phyloP scores from a whole-genome alignment of 2,888 invertebrate genomes.

The Philereme transversata region DNA sequence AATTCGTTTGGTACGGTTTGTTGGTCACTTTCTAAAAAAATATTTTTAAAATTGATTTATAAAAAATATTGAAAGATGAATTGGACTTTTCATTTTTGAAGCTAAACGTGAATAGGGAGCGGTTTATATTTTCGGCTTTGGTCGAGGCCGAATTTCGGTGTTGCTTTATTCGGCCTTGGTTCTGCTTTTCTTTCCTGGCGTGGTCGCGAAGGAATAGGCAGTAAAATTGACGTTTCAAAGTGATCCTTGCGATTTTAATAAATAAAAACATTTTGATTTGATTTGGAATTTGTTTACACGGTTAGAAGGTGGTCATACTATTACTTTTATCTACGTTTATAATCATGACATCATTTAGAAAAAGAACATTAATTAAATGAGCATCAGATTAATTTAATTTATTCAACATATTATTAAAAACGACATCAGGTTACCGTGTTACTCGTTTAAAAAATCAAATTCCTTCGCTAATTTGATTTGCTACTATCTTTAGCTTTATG shows the following conservation, averaged over 20 bases:
- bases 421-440: slow-evolving; percentile 22
- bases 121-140: slow-evolving; percentile 10
- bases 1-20: slow-evolving; percentile 61
- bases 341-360: slow-evolving; percentile 1
- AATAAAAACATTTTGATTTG: too few species aligned
- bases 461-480: slow-evolving; percentile 21
- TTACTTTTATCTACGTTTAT: background rate
- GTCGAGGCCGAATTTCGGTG: slow-evolving; percentile 12
- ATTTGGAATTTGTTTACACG: too few species aligned
- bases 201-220: too few species aligned
- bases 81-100: slow-evolving; percentile 27
- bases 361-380: slow-evolving; percentile 10
- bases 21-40: slow-evolving; percentile 54
- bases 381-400: slow-evolving; percentile 24
- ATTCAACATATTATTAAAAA: slow-evolving; percentile 17
- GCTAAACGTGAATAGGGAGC: slow-evolving; percentile 10
- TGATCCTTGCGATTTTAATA: too few species aligned
- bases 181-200: too few species aligned
- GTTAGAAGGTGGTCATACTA: too few species aligned
- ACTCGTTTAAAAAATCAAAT: slow-evolving; percentile 21
- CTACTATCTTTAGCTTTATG: slow-evolving; percentile 13
- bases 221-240: too few species aligned
- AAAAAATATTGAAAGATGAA: slow-evolving; percentile 36
- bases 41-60: slow-evolving; percentile 39
- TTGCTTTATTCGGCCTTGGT: background rate